Evolutionary conservation across 92 coral and sea anemone genomes (phyloP), one percentile per base, ranked within the genome.

Genomic region (Parazoanthus swiftii): DNA sequence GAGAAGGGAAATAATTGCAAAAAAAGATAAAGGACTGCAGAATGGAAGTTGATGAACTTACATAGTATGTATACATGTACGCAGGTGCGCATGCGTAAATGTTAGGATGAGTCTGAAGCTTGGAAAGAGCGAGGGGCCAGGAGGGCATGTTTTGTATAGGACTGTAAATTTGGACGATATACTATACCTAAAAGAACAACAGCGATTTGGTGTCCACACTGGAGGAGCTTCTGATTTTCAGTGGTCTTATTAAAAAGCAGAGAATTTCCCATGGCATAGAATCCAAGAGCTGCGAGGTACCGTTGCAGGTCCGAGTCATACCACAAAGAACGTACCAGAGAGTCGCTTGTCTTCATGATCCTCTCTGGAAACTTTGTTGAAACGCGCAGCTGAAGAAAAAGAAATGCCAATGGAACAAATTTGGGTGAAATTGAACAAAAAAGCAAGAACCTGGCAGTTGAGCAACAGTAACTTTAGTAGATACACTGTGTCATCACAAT

Each of bases 241-340:
- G 90, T 92, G 18, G 90, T 91, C 92, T 95, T 95, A 91, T 88
- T 90, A 65, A 95, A 95, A 74, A 95, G 81, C 88, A 95, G 79
- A 35, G 95, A 95, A 81, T 95, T 92, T 33, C 98, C 98, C 36
- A 95, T 94, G 72, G 92, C 98, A 77, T 91, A 93, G 81, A 95
- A 95, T 36, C 98, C 98, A n/a, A 91, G 81, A n/a, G 95, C 88
- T 16, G 89, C 88, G 13, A 95, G 94, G 77, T 88, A 91, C 56
- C 89, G 92, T 44, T 89, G 95, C 16, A 88, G 46, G 13, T 93
- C 95, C 43, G 90, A 88, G 13, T 88, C 85, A 89, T 79, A 89
- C 95, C 98, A 95, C 90, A 95, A 56, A 23, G 92, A 89, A 7
- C 92, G 94, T 13, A 95, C 93, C 51, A 93, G 85, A 83, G 89